Conservation (phyloP, 2,888 invertebrate genomes). For the Oligia latruncula region DNA sequence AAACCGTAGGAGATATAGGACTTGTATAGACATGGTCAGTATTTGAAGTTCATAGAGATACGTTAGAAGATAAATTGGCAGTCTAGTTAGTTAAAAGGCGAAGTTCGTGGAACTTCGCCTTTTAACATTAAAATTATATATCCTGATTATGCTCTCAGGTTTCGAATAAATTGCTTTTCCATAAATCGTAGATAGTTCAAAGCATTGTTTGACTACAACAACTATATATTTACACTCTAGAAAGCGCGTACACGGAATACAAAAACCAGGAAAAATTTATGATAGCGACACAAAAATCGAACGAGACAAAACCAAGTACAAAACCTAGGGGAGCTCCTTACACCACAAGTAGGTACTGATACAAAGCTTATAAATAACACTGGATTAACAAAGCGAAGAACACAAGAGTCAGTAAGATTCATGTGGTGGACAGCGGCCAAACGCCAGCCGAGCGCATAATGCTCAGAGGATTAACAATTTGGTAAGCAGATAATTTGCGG, state of each 20-base stretch:
- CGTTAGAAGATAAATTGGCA: not conserved
- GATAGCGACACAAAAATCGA: not conserved
- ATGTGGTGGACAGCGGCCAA: slow-evolving; percentile 84
- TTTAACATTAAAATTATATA: not conserved
- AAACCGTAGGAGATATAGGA: too few species aligned
- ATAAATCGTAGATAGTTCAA: slow-evolving; percentile 1
- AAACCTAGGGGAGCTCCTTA: slow-evolving; percentile 47
- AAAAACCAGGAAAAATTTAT: not conserved
- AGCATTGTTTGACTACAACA: slow-evolving; percentile 7
- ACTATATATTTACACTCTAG: not conserved
- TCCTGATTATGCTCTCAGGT: not conserved
- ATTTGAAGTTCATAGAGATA: not conserved
- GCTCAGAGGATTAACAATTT: slow-evolving; percentile 79
- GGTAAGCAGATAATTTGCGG: slow-evolving; percentile 78
- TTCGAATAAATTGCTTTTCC: not conserved
- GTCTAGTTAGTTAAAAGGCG: not conserved
- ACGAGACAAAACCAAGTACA: slow-evolving; percentile 13
- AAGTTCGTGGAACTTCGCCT: slow-evolving; percentile 2
- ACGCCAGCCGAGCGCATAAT: slow-evolving; percentile 80
- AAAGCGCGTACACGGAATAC: not conserved
- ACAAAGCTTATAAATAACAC: slow-evolving; percentile 80
- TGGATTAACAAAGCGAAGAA: slow-evolving; percentile 81
- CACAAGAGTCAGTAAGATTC: slow-evolving; percentile 75
- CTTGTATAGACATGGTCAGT: not conserved
- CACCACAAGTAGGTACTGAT: slow-evolving; percentile 5